Conservation (phyloP, 2,113 vertebrate genomes). For the Marcusenius ussheri region DNA sequence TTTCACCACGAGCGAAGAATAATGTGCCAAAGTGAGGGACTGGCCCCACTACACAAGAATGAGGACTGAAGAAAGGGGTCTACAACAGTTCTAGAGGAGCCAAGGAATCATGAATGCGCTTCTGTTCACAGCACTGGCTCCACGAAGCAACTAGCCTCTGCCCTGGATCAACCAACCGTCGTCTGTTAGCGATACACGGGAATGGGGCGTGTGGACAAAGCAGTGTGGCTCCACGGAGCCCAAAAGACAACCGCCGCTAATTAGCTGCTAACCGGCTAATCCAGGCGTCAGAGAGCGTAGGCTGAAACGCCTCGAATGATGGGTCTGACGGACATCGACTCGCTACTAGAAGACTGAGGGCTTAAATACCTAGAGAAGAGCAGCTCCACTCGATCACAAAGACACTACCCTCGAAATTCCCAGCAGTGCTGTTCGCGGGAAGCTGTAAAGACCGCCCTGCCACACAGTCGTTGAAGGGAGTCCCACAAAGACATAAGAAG, state of each 20-base stretch:
- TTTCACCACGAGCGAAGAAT: background rate
- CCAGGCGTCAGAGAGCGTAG: background rate
- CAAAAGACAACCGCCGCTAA: background rate
- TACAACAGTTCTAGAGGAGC: background rate
- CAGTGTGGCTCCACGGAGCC: no score
- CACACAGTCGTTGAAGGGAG: background rate
- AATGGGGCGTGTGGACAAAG: background rate
- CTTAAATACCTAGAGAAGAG: background rate
- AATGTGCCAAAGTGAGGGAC: background rate
- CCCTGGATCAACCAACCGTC: background rate
- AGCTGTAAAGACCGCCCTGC: background rate
- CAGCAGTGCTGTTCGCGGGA: background rate
- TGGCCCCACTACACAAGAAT: background rate
- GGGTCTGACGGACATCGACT: background rate
- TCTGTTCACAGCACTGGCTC: background rate
- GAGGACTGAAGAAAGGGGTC: conserved; percentile 7
- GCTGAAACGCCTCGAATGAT: background rate
- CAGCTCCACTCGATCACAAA: background rate
- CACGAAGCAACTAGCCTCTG: background rate
- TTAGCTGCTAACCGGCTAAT: background rate
- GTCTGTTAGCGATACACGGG: background rate
- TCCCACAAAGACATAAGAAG: background rate
- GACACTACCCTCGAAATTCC: background rate
- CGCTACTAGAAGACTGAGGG: background rate
- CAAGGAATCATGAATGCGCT: conserved; percentile 3